Evolutionary conservation across 2,113 vertebrate species (phyloP), one percentile per base, ranked within the genome.

Genomic region (Heterochromis multidens): DNA sequence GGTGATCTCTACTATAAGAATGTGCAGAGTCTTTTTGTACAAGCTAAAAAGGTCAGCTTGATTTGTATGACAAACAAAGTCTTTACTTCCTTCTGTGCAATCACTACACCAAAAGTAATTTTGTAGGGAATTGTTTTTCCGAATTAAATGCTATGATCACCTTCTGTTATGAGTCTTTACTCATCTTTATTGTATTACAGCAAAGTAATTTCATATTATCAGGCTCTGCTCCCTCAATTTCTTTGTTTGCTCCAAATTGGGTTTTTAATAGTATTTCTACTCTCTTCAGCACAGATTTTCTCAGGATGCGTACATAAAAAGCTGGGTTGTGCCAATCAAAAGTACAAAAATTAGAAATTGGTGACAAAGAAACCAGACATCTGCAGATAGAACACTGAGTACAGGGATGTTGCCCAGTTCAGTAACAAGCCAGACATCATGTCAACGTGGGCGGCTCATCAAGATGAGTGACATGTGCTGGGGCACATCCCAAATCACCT

Each of bases 381-480:
- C 37, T 60, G 13, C 35, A 52, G 61, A 87, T 56, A 61, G 52
- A 86, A 57, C 33, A 59, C 2, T 33, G 74, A 52, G 43, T 77
- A 9, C 37, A 35, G 78, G 25, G 31, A 78, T 40, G 23, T 31
- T 2, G 2, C 25, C 29, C 9, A 7, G 5, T 58, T 76, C 14
- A 14, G 25, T 21, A 56, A 58, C 11, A 19, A 79, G 43, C 78
- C 25, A 83, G 54, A 61, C 56, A 4, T 35, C 25, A 33, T 82
- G 81, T 77, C 65, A 63, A 7, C 14, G 17, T 3, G 13, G 25
- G 63, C 49, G 23, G 52, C 67, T 87, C 86, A 83, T 90, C 74
- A 78, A 23, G 81, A 70, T 63, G 77, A 89, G 23, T 80, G 84
- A 59, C 78, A 88, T 40, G 60, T 19, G 49, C n/a, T 23, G 12